phyloP scores from a whole-genome alignment of 2,888 invertebrate genomes.

The Xestia ashworthii region DNA sequence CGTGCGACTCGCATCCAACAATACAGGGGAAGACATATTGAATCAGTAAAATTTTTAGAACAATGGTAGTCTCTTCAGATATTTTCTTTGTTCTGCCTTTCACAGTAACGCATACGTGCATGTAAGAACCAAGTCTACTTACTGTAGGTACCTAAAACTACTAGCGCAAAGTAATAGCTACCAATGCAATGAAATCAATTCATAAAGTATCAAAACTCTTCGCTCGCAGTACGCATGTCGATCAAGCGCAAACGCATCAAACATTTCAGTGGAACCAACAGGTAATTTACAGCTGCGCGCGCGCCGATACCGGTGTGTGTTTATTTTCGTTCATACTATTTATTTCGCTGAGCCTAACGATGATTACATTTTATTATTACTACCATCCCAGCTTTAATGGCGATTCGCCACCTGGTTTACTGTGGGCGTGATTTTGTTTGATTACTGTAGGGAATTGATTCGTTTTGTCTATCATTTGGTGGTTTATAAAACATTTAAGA shows the following conservation, averaged over 20 bases:
- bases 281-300: slow-evolving; percentile 84
- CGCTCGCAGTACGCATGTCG: slow-evolving; percentile 72
- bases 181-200: neutral
- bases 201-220: slow-evolving; percentile 70
- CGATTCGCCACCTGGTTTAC: slow-evolving; percentile 64
- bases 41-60: neutral
- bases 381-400: slow-evolving; percentile 69
- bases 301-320: slow-evolving; percentile 78
- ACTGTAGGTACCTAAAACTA: too few relatives aligned
- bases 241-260: slow-evolving; percentile 87
- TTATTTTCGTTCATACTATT: slow-evolving; percentile 86
- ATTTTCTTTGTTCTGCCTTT: too few relatives aligned
- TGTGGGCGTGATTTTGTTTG: slow-evolving; percentile 52
- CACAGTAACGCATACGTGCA: neutral
- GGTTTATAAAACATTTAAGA: neutral
- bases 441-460: slow-evolving; percentile 45
- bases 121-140: neutral
- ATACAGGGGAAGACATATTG: neutral
- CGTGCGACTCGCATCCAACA: too few relatives aligned
- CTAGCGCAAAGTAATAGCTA: neutral
- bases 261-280: slow-evolving; percentile 88
- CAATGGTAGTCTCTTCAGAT: neutral
- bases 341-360: slow-evolving; percentile 79
- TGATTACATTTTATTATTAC: slow-evolving; percentile 86
- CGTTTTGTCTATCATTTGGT: slow-evolving; percentile 38